Evolutionary conservation across 2,797 vertebrate species (phyloP), one percentile per base, ranked within the genome.

Genomic region (Scarus forsteni): DNA sequence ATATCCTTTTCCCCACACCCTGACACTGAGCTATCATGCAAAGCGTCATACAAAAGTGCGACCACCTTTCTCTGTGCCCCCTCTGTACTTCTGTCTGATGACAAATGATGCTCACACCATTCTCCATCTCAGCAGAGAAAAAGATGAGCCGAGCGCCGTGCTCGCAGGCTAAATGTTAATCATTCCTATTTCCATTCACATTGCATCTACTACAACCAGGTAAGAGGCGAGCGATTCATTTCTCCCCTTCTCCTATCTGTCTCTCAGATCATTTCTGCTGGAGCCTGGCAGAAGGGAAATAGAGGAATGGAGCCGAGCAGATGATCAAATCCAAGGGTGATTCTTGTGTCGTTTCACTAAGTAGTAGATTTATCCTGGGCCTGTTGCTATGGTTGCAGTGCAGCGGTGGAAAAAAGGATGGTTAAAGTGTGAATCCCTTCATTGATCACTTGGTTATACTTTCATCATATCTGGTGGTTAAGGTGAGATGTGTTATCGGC

Each of bases 371-470:
- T 85, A 84, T 84, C 76, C 85, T 64, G 68, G 73, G 70, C 70
- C 84, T 82, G 91, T 93, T 94, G 86, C 92, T 77, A 93, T 94
- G 90, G 89, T 83, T 88, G 79, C 85, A 63, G 66, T 45, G 67
- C 49, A 60, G 66, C 6, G 8, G 59, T 64, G 6, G 8, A 27
- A 27, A 52, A 7, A 53, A 52, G 68, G 59, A 51, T 35, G 35
- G 63, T 77, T 54, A 77, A 80, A 84, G 73, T 65, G 75, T 79
- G 83, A 89, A 89, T 84, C 56, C 60, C 42, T 77, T 64, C 83
- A 89, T 83, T 85, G 90, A 94, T 93, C 86, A 91, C 75, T 80
- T 85, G 88, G 80, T 92, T 88, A 88, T 82, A 86, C 77, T 88
- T 91, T 87, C 71, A 92, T 94, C 86, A 88, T 91, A 87, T 84